phyloP scores from a whole-genome alignment of 1,140 invertebrate species.

The Microplitis mediator region DNA sequence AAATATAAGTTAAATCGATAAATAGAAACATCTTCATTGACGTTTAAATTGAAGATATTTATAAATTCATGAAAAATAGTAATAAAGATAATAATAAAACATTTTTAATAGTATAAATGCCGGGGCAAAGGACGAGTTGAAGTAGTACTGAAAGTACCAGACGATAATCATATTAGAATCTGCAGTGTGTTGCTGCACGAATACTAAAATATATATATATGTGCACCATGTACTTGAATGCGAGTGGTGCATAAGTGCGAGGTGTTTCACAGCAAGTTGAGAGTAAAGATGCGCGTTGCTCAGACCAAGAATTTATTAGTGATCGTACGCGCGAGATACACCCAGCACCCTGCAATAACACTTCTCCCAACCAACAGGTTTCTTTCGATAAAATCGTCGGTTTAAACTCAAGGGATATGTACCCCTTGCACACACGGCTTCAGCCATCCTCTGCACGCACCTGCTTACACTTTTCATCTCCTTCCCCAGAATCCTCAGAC shows the following conservation, averaged over 20 bases:
- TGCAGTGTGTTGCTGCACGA: background rate
- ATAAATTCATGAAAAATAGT: constrained; percentile 13
- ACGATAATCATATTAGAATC: constrained; percentile 21
- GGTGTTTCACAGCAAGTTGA: background rate
- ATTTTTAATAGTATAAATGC: no score
- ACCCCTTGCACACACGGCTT: background rate
- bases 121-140: background rate
- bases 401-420: constrained; percentile 1
- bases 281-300: background rate
- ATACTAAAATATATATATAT: no score
- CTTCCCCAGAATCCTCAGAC: background rate
- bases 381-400: constrained; percentile 22
- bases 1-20: background rate
- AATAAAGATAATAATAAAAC: background rate
- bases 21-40: constrained; percentile 14
- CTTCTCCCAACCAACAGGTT: constrained; percentile 19
- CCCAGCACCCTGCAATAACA: constrained; percentile 17
- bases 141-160: background rate
- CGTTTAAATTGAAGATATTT: constrained; percentile 11
- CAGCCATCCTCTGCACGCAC: background rate
- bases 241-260: constrained; percentile 3
- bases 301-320: constrained; percentile 17
- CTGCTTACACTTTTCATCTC: constrained; percentile 19
- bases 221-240: background rate
- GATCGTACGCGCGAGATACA: constrained; percentile 21